Evolutionary conservation across 2,888 invertebrate species (phyloP).

Genomic region (Agonopterix arenella): DNA sequence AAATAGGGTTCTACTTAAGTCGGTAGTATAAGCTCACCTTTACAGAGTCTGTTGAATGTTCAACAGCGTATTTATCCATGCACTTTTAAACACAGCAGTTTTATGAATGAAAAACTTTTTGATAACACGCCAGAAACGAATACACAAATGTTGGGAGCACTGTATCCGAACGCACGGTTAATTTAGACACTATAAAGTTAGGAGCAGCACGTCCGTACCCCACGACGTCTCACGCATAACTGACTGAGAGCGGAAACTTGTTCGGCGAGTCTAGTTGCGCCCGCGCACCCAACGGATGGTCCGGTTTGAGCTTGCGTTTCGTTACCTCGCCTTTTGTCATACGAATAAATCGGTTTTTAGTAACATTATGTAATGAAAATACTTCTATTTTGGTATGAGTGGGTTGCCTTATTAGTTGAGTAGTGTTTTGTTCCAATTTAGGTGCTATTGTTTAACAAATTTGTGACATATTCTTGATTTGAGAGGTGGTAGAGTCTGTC

Average conservation of each 20-base stretch:
- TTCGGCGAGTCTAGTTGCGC: slow-evolving; percentile 48
- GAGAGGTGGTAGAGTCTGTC: too few species aligned
- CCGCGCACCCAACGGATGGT: slow-evolving; percentile 57
- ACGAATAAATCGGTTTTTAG: slow-evolving; percentile 43
- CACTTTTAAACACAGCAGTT: slow-evolving; percentile 28
- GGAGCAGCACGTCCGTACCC: slow-evolving; percentile 38
- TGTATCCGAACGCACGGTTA: slow-evolving; percentile 50
- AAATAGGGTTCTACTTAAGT: slow-evolving; percentile 39
- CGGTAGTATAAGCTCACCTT: slow-evolving; percentile 51
- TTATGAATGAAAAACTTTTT: slow-evolving; percentile 26
- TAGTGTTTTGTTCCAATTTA: too few species aligned
- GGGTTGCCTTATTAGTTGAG: slow-evolving; percentile 4
- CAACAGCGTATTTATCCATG: slow-evolving; percentile 40
- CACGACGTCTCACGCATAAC: slow-evolving; percentile 51
- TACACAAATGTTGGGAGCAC: slow-evolving; percentile 43
- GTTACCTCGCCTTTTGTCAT: slow-evolving; percentile 61
- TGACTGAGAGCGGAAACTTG: slow-evolving; percentile 47
- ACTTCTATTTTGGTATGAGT: slow-evolving; percentile 12
- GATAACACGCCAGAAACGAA: slow-evolving; percentile 40
- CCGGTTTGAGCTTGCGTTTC: slow-evolving; percentile 56
- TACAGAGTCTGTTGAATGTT: slow-evolving; percentile 29
- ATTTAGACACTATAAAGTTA: slow-evolving; percentile 27
- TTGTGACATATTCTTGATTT: too few species aligned
- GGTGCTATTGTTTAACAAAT: too few species aligned
- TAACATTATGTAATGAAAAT: slow-evolving; percentile 45